These are phyloP conservation scores for Cecropterus lyciades DNA, from an alignment of 1,140 invertebrate species.

Conservation along the genomic window DNA sequence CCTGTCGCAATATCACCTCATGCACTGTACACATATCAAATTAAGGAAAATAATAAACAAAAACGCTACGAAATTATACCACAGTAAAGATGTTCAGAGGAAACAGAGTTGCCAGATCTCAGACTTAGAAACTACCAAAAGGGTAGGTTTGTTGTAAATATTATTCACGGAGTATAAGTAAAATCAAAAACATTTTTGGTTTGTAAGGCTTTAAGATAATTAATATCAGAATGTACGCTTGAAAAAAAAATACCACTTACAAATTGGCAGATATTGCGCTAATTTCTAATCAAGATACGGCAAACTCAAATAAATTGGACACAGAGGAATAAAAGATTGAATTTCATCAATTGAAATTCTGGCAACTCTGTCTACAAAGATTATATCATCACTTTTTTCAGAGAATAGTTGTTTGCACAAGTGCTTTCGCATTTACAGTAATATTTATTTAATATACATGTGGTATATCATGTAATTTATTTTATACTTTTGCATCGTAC, in stretches of 20 bases:
- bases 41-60: constrained; percentile 82
- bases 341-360: not conserved
- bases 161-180: not conserved
- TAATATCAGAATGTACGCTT: too few species aligned
- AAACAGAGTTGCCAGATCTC: not conserved
- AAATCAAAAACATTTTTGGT: too few species aligned
- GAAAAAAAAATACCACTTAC: too few species aligned
- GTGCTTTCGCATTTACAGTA: not conserved
- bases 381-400: constrained; percentile 1
- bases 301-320: not conserved
- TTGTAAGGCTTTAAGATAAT: too few species aligned
- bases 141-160: not conserved
- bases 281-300: not conserved
- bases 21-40: constrained; percentile 90
- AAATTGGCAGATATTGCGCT: not conserved
- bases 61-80: constrained; percentile 30
- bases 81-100: constrained; percentile 4
- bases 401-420: too few species aligned
- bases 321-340: not conserved
- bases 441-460: too few species aligned
- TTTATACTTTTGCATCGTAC: too few species aligned
- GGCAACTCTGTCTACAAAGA: not conserved
- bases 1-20: constrained; percentile 98
- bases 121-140: not conserved
- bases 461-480: too few species aligned